phyloP scores from a whole-genome alignment of 2,888 invertebrate genomes.

The Caenorhabditis sp. region DNA sequence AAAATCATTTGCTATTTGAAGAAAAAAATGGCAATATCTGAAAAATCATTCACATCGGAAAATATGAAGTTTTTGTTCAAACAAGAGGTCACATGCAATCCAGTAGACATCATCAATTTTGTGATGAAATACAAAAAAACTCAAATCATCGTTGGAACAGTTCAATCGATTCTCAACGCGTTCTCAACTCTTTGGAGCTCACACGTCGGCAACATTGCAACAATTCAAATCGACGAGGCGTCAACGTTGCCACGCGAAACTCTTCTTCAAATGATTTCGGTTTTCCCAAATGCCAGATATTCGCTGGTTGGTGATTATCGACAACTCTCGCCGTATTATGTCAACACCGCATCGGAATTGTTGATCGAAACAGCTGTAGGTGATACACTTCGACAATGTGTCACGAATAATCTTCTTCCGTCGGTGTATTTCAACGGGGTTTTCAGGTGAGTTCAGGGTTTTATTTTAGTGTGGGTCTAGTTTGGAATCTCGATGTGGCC shows the following conservation, averaged over 20 bases:
- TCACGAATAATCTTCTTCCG: neutral
- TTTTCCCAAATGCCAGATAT: neutral
- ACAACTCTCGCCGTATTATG: neutral
- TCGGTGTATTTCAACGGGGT: neutral
- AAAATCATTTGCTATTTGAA: neutral
- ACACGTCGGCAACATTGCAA: neutral
- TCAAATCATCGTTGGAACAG: neutral
- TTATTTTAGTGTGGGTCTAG: too few relatives aligned
- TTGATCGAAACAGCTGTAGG: neutral
- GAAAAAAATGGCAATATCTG: too few relatives aligned
- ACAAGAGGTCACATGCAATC: neutral
- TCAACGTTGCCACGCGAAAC: neutral
- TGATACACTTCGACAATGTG: neutral
- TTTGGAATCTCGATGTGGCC: too few relatives aligned
- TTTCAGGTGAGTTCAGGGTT: neutral
- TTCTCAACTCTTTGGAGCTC: neutral
- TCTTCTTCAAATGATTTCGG: neutral
- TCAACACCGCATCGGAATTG: neutral
- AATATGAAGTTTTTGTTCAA: neutral
- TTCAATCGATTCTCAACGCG: neutral
- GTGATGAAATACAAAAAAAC: neutral
- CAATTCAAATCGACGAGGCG: conserved; percentile 1
- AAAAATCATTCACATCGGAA: neutral
- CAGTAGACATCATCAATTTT: neutral
- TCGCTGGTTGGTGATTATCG: neutral